A percentile compares a stretch with the other conserved stretches of the same genome.
phyloP scores from a whole-genome alignment of 53 echinoderm and acorn worm genomes.

The Temnopleurus reevesii region DNA sequence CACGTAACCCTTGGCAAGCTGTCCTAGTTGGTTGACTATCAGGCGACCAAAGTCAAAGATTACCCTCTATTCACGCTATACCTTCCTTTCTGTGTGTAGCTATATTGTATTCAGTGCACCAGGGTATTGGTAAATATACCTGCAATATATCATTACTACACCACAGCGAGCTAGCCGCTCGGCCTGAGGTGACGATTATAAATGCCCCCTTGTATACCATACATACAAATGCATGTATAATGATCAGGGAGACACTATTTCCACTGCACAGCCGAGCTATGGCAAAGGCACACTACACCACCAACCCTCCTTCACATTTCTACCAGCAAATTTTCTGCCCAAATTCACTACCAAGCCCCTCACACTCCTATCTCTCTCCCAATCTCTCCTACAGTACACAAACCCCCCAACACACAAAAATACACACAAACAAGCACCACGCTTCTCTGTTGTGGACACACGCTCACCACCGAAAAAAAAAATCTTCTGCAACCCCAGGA shows the following conservation, averaged over 20 bases:
- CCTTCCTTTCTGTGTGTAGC: not conserved
- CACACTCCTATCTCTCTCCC: not conserved
- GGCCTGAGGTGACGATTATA: not conserved
- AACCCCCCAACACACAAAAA: not conserved
- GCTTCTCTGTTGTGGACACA: not conserved
- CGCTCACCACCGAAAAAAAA: no score
- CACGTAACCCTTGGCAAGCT: not conserved
- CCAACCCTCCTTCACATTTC: not conserved
- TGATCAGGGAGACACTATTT: not conserved
- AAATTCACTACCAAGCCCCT: constrained; percentile 11
- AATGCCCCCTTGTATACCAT: not conserved
- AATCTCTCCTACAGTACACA: not conserved
- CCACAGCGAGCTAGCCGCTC: no score
- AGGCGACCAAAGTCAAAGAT: not conserved
- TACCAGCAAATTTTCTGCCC: constrained; percentile 21
- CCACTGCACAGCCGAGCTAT: not conserved
- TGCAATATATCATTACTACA: no score
- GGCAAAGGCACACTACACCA: not conserved
- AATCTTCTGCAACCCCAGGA: not conserved
- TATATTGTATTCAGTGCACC: not conserved
- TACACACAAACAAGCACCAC: not conserved
- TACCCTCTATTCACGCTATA: not conserved
- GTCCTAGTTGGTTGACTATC: not conserved
- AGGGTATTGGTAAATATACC: not conserved
- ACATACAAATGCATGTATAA: not conserved